Percentiles rank a stretch among this genome's conserved stretches.
phyloP scores from a whole-genome alignment of 2,797 vertebrate species.

The Falco rusticolus region DNA sequence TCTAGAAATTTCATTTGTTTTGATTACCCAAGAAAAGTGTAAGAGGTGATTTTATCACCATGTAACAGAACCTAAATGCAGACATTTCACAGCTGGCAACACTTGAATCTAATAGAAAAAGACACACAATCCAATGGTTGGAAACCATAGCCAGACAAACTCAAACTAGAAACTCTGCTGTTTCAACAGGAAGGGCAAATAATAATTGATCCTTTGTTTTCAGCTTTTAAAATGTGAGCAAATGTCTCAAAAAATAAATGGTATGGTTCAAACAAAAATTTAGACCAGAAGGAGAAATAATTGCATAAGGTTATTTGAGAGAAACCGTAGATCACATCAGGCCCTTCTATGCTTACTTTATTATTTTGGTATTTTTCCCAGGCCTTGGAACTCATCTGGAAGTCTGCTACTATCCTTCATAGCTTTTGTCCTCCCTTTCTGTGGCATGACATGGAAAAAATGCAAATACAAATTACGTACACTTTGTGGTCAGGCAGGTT shows the following conservation, averaged over 20 bases:
- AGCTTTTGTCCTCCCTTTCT: not conserved
- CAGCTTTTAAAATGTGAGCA: not conserved
- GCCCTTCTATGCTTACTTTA: not conserved
- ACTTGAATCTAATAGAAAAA: not conserved
- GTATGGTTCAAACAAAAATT: not conserved
- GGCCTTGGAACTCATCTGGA: not conserved
- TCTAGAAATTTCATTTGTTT: not conserved
- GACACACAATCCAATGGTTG: fast-evolving
- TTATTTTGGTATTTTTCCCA: not conserved
- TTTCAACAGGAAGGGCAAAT: not conserved
- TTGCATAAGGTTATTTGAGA: not conserved
- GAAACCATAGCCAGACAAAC: not conserved
- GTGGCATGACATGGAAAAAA: not conserved
- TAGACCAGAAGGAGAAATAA: not conserved
- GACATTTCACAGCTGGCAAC: not conserved
- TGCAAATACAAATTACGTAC: not conserved
- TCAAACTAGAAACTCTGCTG: not conserved
- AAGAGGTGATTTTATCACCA: not conserved
- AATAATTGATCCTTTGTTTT: not conserved
- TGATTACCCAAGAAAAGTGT: not conserved
- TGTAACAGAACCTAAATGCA: not conserved
- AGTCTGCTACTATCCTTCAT: not conserved
- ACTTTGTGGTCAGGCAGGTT: not conserved
- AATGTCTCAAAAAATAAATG: not conserved
- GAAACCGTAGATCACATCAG: not conserved